Evolutionary conservation across 2,797 vertebrate species (phyloP), one percentile per base, ranked within the genome.

Genomic region (Notolabrus celidotus): DNA sequence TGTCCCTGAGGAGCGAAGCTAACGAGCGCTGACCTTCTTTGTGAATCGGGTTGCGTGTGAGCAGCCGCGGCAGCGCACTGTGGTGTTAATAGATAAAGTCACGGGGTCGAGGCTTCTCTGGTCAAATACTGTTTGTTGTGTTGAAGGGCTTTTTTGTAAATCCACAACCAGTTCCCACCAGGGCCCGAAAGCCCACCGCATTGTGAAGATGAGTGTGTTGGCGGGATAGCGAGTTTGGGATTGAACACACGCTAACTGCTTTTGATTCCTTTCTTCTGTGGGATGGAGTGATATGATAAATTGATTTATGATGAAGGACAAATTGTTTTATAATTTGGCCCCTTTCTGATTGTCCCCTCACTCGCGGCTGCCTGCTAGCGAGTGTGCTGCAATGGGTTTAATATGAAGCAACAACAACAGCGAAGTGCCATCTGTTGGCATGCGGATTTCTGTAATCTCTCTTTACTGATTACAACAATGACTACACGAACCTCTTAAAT

Each of bases 401-500:
- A 92, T 88, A 90, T 74, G 82, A 86, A 80, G 84, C 88, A 89
- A 86, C 84, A 87, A 91, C 89, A 91, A 81, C 88, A 88, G 87
- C 89, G 75, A 89, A 92, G 84, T 92, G 85, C 93, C 94, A 93
- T 94, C 93, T 94, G 93, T 93, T 93, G 90, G 92, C 93, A 92
- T 91, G 92, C 88, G 90, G 94, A 94, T 95, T 93, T 92, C 92
- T 91, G 93, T 95, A 94, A 95, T 95, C 94, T 93, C 92, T 93
- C 91, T 94, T 94, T 94, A 93, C 94, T 94, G 93, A 95, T 94
- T 95, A 94, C 91, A 93, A 91, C 91, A 87, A 94, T 92, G 92
- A 93, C 93, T 93, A 93, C 93, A 94, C 90, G 80, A 93, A 94
- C 93, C 94, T 94, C 93, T 94, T 94, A 95, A 95, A 94, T 94